Base-by-base conservation (phyloP, 1,140 invertebrate species). In the Meteorus sp. region DNA sequence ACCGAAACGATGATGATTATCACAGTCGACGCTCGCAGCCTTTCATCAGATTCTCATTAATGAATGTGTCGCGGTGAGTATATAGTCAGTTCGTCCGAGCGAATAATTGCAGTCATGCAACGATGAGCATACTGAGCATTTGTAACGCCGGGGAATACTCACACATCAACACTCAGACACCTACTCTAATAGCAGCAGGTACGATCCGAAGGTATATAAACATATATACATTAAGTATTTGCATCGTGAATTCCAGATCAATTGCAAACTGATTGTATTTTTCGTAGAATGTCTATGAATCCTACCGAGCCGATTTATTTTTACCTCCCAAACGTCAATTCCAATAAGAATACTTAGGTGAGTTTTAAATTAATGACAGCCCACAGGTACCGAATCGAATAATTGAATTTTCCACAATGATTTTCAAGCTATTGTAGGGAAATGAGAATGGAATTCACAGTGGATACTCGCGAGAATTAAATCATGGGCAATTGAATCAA, bases 31-130 rank as follows among this genome's bases (percentile, higher is more conserved):
- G 51, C 27, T 35, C 17, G 17, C 29, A 19, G 13, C 1, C 33
- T 33, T 23, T 53, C 51, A 37, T 63, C 57, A 57, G 60, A 58
- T 63, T 60, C 53, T 45, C 54, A 54, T 63, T 63, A 63, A 63
- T 63, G 61, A 63, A 63, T 54, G 54, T 63, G 56, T 54, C 43
- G 25, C 29, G 56, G 54, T 60, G 57, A 52, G n/a, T n/a, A n/a
- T n/a, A n/a, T 51, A 52, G 52, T 31, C 22, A 31, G 57, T 60
- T 63, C 61, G 41, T 45, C 57, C 61, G 48, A 63, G 61, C 61
- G 61, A 63, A 63, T 63, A 63, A 63, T 63, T 63, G 57, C 39
- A 63, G 61, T 63, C 57, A 63, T 57, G 61, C 53, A 63, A 60
- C 57, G 61, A 63, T 54, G 54, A 29, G 33, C 61, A 44, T 31